Evolutionary conservation across 2,797 vertebrate genomes (phyloP), one percentile per base, ranked within the genome.

Genomic region (Acrossocheilus wenchowensis): DNA sequence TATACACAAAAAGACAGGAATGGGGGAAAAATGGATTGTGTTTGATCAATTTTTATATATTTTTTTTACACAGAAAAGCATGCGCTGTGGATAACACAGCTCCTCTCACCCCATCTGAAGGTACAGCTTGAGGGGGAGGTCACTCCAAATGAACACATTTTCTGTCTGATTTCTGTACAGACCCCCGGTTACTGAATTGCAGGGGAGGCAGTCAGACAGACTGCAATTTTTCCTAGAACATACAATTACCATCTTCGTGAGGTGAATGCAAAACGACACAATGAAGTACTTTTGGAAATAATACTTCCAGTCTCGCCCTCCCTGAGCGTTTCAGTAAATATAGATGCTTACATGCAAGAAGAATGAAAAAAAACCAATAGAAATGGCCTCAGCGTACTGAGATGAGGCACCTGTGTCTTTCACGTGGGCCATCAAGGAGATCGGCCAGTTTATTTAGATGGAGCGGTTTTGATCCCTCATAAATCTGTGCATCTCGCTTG

Each of bases 221-320:
- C 85, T 78, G 84, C 88, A 90, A 91, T 90, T 91, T 90, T 89
- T 84, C 88, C 78, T 82, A 64, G 83, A 89, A 89, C 79, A 82
- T 83, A 89, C 83, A 90, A 91, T 90, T 90, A 91, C 88, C 83
- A 82, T 89, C 86, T 89, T 71, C 79, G 78, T 88, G 86, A 90
- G 83, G 77, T 9, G 86, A 90, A 91, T 87, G 86, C 84, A 84
- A 87, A 88, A 84, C 60, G 41, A 87, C 85, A 77, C 77, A 19
- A 82, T 73, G 75, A 88, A 81, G 78, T 81, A 88, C 69, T 84
- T 78, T 57, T 77, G 57, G 60, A 72, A 74, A 81, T 85, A 79
- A 87, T 87, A 50, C 84, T 21, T 82, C 45, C 36, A 68, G 7
- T 66, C 81, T 52, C 48, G 4, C 48, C 34, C 39, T 78, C 36